Percentiles rank a stretch among this genome's conserved stretches.
Evolutionary conservation across 2,888 invertebrate species (phyloP).

Genomic region (Pherbina coryleti): DNA sequence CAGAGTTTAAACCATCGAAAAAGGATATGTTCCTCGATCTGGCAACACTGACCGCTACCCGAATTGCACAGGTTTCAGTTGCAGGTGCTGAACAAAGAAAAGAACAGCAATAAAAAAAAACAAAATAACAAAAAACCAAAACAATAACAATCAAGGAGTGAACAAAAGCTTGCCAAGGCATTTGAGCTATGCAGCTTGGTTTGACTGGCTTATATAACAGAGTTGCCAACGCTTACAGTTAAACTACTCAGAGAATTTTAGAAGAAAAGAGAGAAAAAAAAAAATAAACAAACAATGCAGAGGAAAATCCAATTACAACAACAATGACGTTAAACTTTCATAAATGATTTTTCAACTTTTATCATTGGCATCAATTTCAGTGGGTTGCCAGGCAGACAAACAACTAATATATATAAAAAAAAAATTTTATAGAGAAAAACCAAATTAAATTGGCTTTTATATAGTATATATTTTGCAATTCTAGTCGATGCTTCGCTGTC

Average conservation of each 20-base stretch:
- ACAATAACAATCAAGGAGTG: neutral
- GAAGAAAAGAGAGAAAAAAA: neutral
- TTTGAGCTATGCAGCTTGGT: neutral
- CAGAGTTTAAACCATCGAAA: no score
- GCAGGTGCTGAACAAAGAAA: neutral
- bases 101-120: neutral
- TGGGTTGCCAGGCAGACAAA: neutral
- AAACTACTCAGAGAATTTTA: neutral
- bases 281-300: neutral
- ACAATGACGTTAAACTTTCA: neutral
- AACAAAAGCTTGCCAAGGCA: neutral
- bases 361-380: conserved; percentile 3
- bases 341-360: conserved; percentile 21
- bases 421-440: no score
- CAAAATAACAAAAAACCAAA: neutral
- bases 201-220: neutral
- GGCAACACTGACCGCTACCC: neutral
- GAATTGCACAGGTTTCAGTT: conserved; percentile 3
- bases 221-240: neutral
- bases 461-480: no score
- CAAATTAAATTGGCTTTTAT: no score
- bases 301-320: conserved; percentile 6
- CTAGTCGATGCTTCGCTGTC: neutral
- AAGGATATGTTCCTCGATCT: neutral
- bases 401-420: no score